Evolutionary conservation across 2,113 vertebrate species (phyloP).

Genomic region (Aspiorhynchus laticeps): DNA sequence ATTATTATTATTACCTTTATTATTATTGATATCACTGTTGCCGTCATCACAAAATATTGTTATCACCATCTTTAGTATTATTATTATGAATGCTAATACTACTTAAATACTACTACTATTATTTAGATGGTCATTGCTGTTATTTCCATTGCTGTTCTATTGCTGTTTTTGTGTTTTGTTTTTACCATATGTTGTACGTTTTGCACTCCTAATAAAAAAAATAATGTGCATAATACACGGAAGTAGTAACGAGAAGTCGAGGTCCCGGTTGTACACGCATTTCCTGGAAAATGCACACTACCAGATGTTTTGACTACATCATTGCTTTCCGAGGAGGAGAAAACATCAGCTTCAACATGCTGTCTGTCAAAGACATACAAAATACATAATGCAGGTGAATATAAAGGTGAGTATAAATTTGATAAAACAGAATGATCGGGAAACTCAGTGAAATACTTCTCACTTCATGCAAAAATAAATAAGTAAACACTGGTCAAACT

Average conservation of each 20-base stretch:
- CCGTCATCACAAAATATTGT: too few species aligned
- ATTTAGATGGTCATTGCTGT: too few species aligned
- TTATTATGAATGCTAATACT: too few species aligned
- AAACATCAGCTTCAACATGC: not conserved
- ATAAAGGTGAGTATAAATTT: not conserved
- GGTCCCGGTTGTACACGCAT: not conserved
- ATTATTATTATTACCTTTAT: too few species aligned
- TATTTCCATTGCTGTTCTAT: too few species aligned
- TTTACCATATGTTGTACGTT: too few species aligned
- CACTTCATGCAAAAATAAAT: not conserved
- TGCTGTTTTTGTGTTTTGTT: too few species aligned
- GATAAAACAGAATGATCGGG: not conserved
- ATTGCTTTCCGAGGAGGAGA: not conserved
- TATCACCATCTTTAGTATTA: too few species aligned
- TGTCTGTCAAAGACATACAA: not conserved
- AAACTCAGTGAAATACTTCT: not conserved
- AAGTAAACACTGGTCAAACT: not conserved
- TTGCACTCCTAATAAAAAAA: too few species aligned
- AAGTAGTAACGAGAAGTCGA: not conserved
- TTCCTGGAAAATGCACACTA: not conserved
- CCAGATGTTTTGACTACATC: not conserved
- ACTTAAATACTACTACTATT: too few species aligned
- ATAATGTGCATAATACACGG: not conserved
- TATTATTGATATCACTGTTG: too few species aligned
- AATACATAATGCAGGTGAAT: not conserved